A percentile compares a stretch with the other conserved stretches of the same genome.
phyloP scores from a whole-genome alignment of 2,113 vertebrate species.

The Tachuris rubrigastra region DNA sequence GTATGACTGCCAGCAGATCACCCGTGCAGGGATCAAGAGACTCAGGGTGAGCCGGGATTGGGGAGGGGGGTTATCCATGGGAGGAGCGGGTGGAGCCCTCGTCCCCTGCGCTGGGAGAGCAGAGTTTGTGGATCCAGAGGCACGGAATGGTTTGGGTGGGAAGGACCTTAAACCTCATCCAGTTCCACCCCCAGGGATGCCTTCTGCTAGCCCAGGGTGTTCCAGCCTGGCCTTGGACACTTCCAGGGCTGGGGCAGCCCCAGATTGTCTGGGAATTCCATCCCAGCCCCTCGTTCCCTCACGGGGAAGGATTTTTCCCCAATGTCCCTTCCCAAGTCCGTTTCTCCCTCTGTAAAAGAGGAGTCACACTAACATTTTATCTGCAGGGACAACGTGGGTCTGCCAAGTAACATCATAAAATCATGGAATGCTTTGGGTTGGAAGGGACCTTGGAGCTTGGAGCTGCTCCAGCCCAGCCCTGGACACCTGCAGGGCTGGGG shows the following conservation, averaged over 20 bases:
- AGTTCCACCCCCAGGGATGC: neutral
- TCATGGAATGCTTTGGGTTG: neutral
- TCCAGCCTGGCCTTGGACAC: neutral
- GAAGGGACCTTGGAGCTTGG: neutral
- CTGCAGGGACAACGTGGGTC: neutral
- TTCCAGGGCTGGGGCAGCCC: neutral
- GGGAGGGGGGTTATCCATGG: neutral
- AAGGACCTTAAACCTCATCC: neutral
- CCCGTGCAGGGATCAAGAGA: slow-evolving; percentile 96
- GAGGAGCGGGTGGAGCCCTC: no score
- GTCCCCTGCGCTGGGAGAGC: neutral
- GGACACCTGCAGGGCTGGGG: accelerated
- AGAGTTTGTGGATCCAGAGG: neutral
- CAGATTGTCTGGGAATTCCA: neutral
- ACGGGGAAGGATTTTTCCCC: neutral
- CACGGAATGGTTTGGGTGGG: neutral
- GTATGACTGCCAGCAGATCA: slow-evolving; percentile 99
- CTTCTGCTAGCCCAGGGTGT: neutral
- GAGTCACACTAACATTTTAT: neutral
- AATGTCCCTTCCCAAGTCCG: neutral
- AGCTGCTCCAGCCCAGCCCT: neutral
- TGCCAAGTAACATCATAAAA: neutral
- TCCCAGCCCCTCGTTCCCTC: neutral
- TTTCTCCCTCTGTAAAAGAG: neutral
- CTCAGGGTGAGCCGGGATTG: slow-evolving; percentile 81